These are phyloP conservation scores for Tiliacea aurago DNA, from an alignment of 2,888 invertebrate species.

Conservation along the genomic window DNA sequence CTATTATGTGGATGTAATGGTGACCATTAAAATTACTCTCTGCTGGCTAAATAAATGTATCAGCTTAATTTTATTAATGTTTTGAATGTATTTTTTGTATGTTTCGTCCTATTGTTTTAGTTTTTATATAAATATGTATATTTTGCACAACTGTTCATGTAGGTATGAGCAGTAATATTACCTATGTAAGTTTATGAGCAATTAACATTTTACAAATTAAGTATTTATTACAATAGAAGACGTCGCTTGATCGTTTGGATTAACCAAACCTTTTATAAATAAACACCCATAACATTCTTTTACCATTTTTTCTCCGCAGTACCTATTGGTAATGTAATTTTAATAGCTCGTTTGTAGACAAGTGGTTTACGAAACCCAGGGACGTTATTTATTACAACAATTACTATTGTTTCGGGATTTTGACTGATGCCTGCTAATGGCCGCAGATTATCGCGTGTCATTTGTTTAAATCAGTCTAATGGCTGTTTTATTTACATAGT, in stretches of 20 bases:
- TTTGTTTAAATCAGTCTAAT: conserved; percentile 75
- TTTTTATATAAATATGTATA: not conserved
- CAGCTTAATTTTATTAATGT: no score
- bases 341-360: conserved; percentile 68
- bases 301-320: conserved; percentile 53
- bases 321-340: conserved; percentile 66
- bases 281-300: conserved; percentile 28
- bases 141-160: not conserved
- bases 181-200: not conserved
- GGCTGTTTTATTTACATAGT: conserved; percentile 61
- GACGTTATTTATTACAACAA: conserved; percentile 81
- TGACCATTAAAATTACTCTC: no score
- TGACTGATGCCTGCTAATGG: conserved; percentile 83
- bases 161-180: not conserved
- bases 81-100: not conserved
- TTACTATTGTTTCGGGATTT: conserved; percentile 83
- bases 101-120: not conserved
- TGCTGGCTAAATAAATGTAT: no score
- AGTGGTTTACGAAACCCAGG: conserved; percentile 70
- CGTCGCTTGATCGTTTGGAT: not conserved
- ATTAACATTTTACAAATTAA: not conserved
- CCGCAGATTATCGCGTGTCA: conserved; percentile 77
- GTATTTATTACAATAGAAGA: not conserved
- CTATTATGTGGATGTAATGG: not conserved
- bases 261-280: conserved; percentile 20